phyloP scores from a whole-genome alignment of 2,113 vertebrate species.

The Geothlypis trichas region DNA sequence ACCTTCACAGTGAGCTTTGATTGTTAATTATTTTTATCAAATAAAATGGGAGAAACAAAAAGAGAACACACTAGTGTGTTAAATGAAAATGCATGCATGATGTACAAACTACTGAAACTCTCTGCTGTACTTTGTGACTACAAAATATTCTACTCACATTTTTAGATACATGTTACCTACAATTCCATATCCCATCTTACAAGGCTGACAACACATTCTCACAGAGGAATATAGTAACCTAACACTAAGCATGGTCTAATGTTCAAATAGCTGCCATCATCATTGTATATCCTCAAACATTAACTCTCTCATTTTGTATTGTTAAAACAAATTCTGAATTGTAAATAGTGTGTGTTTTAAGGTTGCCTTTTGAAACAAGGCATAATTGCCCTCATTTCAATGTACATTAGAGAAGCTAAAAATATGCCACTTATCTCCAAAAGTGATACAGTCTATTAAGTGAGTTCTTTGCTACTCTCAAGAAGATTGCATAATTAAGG shows the following conservation, averaged over 20 bases:
- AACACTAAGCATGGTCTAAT: neutral
- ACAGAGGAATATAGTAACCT: neutral
- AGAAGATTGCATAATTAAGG: slow-evolving; percentile 48
- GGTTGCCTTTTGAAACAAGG: neutral
- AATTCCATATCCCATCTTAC: neutral
- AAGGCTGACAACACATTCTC: neutral
- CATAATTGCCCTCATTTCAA: neutral
- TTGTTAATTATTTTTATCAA: neutral
- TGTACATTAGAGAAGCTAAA: slow-evolving; percentile 10
- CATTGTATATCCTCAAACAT: neutral
- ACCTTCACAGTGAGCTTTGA: neutral
- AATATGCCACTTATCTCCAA: slow-evolving; percentile 51
- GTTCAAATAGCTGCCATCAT: neutral
- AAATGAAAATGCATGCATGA: neutral
- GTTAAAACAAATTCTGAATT: neutral
- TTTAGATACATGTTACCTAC: neutral
- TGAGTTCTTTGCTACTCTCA: slow-evolving; percentile 3
- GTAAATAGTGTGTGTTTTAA: neutral
- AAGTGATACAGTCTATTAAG: slow-evolving; percentile 43
- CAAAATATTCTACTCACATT: neutral
- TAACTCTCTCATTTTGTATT: neutral
- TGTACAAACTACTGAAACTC: neutral
- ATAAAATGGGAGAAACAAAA: neutral
- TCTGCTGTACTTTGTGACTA: neutral
- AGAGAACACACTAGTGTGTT: neutral